These are phyloP conservation scores for Thalassarche chlororhynchos DNA, from an alignment of 2,113 vertebrate genomes.

Conservation along the genomic window DNA sequence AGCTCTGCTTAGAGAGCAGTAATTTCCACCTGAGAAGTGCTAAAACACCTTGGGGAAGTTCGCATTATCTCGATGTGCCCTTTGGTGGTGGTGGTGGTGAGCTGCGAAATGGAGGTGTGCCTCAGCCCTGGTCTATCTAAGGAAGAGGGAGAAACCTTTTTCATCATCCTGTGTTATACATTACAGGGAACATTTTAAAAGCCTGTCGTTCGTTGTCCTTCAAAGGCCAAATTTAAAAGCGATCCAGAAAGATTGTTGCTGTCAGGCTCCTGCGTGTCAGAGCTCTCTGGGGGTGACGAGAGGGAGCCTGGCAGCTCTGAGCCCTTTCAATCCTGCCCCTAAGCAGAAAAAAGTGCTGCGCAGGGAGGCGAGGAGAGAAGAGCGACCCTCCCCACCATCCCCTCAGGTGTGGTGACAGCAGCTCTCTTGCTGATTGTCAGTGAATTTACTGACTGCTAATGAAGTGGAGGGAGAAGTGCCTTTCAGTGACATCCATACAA, in stretches of 20 bases:
- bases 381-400: not conserved
- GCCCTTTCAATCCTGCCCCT: not conserved
- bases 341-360: not conserved
- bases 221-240: not conserved
- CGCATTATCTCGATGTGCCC: not conserved
- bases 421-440: not conserved
- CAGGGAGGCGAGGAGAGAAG: not conserved
- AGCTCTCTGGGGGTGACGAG: not conserved
- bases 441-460: conserved; percentile 46
- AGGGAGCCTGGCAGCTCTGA: not conserved
- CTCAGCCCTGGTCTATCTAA: not conserved
- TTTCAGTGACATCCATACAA: not conserved
- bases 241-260: not conserved
- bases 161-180: not conserved
- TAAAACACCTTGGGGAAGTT: not conserved
- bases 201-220: not conserved
- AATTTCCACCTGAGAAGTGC: not conserved
- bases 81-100: not conserved
- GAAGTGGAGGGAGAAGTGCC: not conserved
- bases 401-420: not conserved
- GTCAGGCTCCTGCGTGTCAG: not conserved
- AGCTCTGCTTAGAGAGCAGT: not conserved
- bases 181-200: not conserved
- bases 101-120: not conserved
- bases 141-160: not conserved